phyloP scores from a whole-genome alignment of 2,888 invertebrate genomes.

The Selenia dentaria region DNA sequence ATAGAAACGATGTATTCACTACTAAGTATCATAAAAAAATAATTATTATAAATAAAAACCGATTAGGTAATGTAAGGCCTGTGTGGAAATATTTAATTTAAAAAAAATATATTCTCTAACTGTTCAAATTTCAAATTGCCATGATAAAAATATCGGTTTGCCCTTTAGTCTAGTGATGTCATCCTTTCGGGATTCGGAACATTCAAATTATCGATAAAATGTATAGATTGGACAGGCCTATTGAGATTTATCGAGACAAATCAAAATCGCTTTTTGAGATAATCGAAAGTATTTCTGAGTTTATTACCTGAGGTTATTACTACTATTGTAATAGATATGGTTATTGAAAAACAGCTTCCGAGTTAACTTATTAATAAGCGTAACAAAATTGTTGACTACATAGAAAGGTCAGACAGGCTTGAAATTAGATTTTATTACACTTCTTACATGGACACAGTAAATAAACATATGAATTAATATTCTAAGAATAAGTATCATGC shows the following conservation, averaged over 20 bases:
- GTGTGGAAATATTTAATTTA: constrained; percentile 7
- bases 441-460: background rate
- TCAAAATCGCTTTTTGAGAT: background rate
- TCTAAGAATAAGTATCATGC: no score
- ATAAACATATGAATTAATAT: no score
- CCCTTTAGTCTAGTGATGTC: constrained; percentile 17
- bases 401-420: constrained; percentile 2
- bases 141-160: constrained; percentile 11
- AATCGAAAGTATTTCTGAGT: constrained; percentile 1
- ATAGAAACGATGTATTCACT: background rate
- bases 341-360: constrained; percentile 2
- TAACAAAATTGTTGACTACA: background rate
- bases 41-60: background rate
- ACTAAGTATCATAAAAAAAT: constrained; percentile 4
- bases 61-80: constrained; percentile 1
- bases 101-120: constrained; percentile 1
- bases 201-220: constrained; percentile 4
- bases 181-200: background rate
- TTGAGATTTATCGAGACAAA: constrained; percentile 7
- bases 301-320: background rate
- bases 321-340: constrained; percentile 6
- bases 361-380: background rate
- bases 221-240: constrained; percentile 6
- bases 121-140: constrained; percentile 6
- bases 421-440: constrained; percentile 2